These are phyloP conservation scores for Cylindroiulus punctatus DNA, from an alignment of 2,888 invertebrate species.

Conservation along the genomic window DNA sequence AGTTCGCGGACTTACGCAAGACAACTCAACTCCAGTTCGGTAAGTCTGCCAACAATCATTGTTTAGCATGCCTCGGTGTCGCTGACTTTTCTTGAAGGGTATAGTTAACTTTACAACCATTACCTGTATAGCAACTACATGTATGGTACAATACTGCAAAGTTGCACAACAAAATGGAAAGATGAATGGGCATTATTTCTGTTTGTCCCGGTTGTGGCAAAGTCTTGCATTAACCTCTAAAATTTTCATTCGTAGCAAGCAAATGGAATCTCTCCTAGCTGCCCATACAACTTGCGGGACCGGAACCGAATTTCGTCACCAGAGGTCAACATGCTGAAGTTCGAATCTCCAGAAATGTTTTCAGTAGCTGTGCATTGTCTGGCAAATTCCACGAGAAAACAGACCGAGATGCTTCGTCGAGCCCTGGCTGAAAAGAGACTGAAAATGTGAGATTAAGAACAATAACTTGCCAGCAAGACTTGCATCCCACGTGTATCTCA, in stretches of 20 bases:
- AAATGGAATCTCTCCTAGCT: not conserved
- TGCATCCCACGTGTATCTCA: not conserved
- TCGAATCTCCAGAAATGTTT: conserved; percentile 26
- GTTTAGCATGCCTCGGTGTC: too few relatives aligned
- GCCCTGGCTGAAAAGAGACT: conserved; percentile 5
- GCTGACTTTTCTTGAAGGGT: too few relatives aligned
- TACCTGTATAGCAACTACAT: too few relatives aligned
- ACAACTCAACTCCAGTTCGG: not conserved
- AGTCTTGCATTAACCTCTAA: not conserved
- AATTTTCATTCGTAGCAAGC: not conserved
- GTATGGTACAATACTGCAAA: too few relatives aligned
- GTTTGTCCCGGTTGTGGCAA: too few relatives aligned
- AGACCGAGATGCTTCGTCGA: not conserved
- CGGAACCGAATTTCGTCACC: not conserved
- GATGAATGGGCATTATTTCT: too few relatives aligned
- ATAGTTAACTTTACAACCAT: too few relatives aligned
- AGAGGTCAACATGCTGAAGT: not conserved
- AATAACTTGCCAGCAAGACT: not conserved
- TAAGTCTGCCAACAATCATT: not conserved
- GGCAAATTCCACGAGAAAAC: not conserved
- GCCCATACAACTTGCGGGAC: conserved; percentile 40
- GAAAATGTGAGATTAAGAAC: not conserved
- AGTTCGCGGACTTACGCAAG: not conserved
- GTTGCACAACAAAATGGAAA: too few relatives aligned
- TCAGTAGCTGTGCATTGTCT: not conserved